phyloP scores from a whole-genome alignment of 1,140 invertebrate species.

The Luehdorfia chinensis region DNA sequence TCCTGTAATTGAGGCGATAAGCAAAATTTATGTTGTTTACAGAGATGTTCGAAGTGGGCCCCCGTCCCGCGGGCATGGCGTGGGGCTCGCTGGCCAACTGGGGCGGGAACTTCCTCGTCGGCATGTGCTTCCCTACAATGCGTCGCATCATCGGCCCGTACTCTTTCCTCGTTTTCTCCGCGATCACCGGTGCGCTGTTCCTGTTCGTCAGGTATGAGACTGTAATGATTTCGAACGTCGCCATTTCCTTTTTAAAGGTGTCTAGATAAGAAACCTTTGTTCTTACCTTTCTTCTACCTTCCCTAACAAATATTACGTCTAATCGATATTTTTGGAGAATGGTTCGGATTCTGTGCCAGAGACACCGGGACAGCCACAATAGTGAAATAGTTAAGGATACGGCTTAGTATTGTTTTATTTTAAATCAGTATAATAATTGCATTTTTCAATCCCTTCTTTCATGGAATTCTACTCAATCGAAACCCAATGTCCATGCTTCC shows the following conservation, averaged over 20 bases:
- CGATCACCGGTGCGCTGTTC: slow-evolving; percentile 78
- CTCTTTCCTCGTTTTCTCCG: slow-evolving; percentile 85
- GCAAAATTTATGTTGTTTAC: slow-evolving; percentile 44
- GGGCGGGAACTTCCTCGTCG: slow-evolving; percentile 93
- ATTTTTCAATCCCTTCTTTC: no score
- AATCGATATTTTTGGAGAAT: no score
- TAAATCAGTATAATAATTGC: no score
- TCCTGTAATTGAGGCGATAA: background rate
- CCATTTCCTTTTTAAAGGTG: no score
- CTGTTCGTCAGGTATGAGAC: slow-evolving; percentile 79
- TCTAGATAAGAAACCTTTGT: background rate
- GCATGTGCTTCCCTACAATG: slow-evolving; percentile 86
- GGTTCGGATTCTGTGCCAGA: no score
- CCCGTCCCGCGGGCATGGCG: slow-evolving; percentile 90
- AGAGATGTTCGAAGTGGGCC: slow-evolving; percentile 92
- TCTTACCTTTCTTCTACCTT: background rate
- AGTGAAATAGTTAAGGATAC: background rate
- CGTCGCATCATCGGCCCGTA: slow-evolving; percentile 81
- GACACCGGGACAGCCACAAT: background rate
- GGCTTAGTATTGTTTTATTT: no score
- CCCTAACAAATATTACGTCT: no score
- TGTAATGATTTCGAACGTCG: no score
- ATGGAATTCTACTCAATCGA: no score
- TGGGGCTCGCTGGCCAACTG: slow-evolving; percentile 93
- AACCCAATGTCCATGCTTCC: no score